phyloP scores from a whole-genome alignment of 2,797 vertebrate genomes.

The Tapirus indicus region DNA sequence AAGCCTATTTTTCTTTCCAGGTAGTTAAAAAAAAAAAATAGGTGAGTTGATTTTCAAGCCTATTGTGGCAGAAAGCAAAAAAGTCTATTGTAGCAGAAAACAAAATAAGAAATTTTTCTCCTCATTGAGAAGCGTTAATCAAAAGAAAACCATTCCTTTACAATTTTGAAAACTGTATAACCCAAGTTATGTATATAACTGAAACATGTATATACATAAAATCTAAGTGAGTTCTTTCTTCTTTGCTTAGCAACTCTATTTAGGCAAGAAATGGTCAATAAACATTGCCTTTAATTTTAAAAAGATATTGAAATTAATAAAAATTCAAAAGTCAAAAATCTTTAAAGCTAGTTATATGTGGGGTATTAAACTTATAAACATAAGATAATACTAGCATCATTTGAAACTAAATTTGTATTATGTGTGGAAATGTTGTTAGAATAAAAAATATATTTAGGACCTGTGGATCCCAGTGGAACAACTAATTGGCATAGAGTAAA shows the following conservation, averaged over 20 bases:
- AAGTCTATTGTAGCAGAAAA: neutral
- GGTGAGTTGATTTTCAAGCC: conserved; percentile 33
- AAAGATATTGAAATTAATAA: conserved; percentile 23
- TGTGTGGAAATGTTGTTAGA: neutral
- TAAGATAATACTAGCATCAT: neutral
- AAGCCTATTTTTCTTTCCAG: neutral
- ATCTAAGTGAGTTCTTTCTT: neutral
- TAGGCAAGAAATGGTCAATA: neutral
- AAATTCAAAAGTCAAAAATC: conserved; percentile 35
- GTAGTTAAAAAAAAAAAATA: neutral
- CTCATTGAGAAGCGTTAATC: neutral
- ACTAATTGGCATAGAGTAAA: neutral
- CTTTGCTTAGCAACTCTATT: neutral
- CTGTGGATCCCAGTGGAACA: neutral
- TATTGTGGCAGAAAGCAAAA: conserved; percentile 17
- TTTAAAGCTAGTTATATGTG: conserved; percentile 10
- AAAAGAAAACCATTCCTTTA: conserved; percentile 43
- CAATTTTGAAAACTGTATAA: neutral
- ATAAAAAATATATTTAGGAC: neutral
- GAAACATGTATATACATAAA: neutral
- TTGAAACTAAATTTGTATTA: conserved; percentile 16
- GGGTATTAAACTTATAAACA: neutral
- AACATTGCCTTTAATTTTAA: neutral
- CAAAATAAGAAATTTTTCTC: neutral
- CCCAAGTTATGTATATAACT: neutral